Evolutionary conservation across 2,888 invertebrate species (phyloP).

Genomic region (Dryobota labecula): DNA sequence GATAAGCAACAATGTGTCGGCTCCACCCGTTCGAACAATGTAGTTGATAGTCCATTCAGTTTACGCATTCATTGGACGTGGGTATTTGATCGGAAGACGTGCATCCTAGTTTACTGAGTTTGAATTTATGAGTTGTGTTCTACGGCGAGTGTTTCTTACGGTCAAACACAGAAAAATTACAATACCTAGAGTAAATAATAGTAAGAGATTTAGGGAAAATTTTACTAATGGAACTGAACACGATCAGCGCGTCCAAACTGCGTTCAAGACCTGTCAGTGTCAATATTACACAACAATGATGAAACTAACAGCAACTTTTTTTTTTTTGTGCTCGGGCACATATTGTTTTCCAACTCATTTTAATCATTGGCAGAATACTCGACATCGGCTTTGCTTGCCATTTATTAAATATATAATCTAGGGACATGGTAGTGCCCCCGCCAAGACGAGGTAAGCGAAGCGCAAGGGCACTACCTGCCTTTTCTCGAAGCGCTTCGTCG

Average conservation of each 20-base stretch:
- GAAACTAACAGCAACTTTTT: no score
- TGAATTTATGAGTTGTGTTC: constrained; percentile 12
- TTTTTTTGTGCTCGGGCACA: no score
- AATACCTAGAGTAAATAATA: background rate
- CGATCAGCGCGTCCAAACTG: background rate
- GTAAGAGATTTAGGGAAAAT: background rate
- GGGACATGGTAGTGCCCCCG: no score
- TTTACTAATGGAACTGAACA: background rate
- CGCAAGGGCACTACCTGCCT: no score
- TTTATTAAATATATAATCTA: no score
- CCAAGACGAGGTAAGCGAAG: no score
- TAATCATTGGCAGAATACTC: no score
- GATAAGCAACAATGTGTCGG: constrained; percentile 51
- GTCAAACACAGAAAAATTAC: background rate
- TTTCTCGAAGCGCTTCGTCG: no score
- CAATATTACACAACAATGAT: no score
- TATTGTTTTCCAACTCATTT: no score
- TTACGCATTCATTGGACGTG: constrained; percentile 34
- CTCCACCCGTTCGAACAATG: constrained; percentile 41
- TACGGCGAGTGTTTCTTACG: background rate
- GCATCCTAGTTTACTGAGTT: constrained; percentile 10
- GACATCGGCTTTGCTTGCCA: no score
- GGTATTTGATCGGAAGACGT: constrained; percentile 18
- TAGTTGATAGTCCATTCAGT: constrained; percentile 49
- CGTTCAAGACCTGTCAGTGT: background rate